These are phyloP conservation scores for Drosophila borealis DNA, from an alignment of 2,888 invertebrate genomes.

Conservation along the genomic window DNA sequence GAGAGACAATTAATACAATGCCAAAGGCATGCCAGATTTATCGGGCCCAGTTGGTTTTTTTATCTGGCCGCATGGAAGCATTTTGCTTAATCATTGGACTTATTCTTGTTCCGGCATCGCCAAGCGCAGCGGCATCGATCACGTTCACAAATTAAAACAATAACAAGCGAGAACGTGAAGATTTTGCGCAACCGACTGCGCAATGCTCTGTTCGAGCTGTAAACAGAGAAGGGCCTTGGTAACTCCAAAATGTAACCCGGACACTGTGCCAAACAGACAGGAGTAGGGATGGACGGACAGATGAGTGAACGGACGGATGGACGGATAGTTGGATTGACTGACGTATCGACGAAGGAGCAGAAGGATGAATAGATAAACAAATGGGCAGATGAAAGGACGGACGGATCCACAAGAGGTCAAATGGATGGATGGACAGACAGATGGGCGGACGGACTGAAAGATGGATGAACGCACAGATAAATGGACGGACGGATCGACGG, in stretches of 20 bases:
- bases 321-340: not conserved
- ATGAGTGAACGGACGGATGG: not conserved
- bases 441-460: not conserved
- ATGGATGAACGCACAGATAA: too few species aligned
- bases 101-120: conserved; percentile 51
- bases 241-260: not conserved
- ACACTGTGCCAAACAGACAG: not conserved
- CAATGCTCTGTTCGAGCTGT: not conserved
- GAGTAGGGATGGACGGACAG: not conserved
- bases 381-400: not conserved
- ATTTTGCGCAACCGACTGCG: not conserved
- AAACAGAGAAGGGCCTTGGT: not conserved
- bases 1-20: not conserved
- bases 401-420: too few species aligned
- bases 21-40: conserved; percentile 23
- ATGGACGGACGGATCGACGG: not conserved
- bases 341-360: not conserved
- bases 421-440: not conserved
- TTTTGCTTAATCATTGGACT: conserved; percentile 40
- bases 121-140: conserved; percentile 42
- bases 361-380: not conserved
- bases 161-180: not conserved
- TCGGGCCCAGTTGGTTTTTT: conserved; percentile 17
- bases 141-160: conserved; percentile 35
- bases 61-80: conserved; percentile 45